These are phyloP conservation scores for Hydrozoanthus tunicans DNA, from an alignment of 64 coral and sea anemone genomes.

Conservation along the genomic window DNA sequence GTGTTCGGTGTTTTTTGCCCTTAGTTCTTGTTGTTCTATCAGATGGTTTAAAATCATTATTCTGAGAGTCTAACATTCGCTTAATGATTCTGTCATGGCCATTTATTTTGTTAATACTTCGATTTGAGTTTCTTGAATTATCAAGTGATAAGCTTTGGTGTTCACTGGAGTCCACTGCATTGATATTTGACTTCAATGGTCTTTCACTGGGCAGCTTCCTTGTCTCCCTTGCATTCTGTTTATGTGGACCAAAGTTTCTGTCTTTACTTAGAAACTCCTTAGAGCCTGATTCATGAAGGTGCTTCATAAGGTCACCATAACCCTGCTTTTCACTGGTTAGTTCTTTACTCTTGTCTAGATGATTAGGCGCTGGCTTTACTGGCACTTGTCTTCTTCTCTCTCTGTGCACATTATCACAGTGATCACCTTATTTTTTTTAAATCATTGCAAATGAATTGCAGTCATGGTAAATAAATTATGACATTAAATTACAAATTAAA, in stretches of 20 bases:
- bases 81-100: not conserved
- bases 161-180: not conserved
- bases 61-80: not conserved
- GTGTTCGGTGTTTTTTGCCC: conserved; percentile 22
- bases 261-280: not conserved
- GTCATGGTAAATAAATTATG: not conserved
- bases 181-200: not conserved
- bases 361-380: conserved; percentile 28
- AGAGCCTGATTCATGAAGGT: conserved; percentile 61
- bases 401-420: conserved; percentile 29
- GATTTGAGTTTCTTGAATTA: not conserved
- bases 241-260: not conserved
- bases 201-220: not conserved
- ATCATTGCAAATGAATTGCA: not conserved
- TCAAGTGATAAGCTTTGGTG: not conserved
- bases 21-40: conserved; percentile 49
- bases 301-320: conserved; percentile 71
- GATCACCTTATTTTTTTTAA: not conserved
- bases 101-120: not conserved
- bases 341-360: conserved; percentile 4
- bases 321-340: conserved; percentile 42
- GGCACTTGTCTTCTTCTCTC: conserved; percentile 50
- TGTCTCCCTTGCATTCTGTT: conserved; percentile 1
- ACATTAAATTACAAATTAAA: too few relatives aligned
- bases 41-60: not conserved